phyloP scores from a whole-genome alignment of 2,113 vertebrate species.

The Coryphaenoides rupestris region DNA sequence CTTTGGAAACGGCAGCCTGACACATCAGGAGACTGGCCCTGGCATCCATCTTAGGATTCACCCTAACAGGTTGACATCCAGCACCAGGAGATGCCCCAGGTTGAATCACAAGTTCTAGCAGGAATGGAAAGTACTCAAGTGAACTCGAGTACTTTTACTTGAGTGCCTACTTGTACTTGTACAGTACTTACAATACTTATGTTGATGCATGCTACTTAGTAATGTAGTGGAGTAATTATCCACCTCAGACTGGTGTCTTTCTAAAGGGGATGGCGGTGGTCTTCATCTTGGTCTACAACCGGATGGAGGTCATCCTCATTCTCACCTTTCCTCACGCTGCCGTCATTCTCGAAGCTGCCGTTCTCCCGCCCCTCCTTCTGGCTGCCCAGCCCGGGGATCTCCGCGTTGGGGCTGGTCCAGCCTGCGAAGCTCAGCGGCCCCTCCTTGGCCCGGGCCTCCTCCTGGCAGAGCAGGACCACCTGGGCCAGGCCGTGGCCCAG shows the following conservation, averaged over 20 bases:
- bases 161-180: too few relatives aligned
- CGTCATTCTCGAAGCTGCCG: constrained; percentile 61
- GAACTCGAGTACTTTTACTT: too few relatives aligned
- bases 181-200: too few relatives aligned
- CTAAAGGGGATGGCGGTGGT: not conserved
- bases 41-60: not conserved
- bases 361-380: constrained; percentile 62
- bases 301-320: not conserved
- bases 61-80: not conserved
- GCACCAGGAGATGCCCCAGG: not conserved
- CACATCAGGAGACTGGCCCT: constrained; percentile 13
- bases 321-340: constrained; percentile 55
- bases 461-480: constrained; percentile 74
- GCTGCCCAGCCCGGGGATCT: constrained; percentile 38
- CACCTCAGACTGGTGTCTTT: too few relatives aligned
- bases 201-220: too few relatives aligned
- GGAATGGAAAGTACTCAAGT: too few relatives aligned
- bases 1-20: constrained; percentile 5
- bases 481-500: constrained; percentile 77
- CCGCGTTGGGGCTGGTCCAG: constrained; percentile 58
- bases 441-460: constrained; percentile 40
- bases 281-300: too few relatives aligned
- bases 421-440: constrained; percentile 58
- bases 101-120: not conserved
- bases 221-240: too few relatives aligned